Percentiles rank a stretch among this genome's conserved stretches.
phyloP scores from a whole-genome alignment of 2,888 invertebrate genomes.

The Hirtodrosophila trivittata region DNA sequence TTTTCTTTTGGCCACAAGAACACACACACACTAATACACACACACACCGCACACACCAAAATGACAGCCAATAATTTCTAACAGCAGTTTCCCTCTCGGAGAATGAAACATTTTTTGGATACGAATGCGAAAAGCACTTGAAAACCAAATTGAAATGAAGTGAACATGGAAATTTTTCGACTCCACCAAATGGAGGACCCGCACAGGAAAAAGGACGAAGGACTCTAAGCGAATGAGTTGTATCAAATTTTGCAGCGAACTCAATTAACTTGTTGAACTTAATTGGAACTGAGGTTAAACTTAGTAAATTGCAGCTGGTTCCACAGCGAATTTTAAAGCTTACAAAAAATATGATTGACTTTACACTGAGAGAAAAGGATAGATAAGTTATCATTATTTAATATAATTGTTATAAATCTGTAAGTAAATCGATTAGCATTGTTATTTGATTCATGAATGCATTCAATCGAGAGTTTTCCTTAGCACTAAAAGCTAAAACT shows the following conservation, averaged over 20 bases:
- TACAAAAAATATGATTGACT: too few species aligned
- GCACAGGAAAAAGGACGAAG: neutral
- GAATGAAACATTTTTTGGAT: slow-evolving; percentile 32
- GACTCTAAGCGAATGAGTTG: slow-evolving; percentile 4
- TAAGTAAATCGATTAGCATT: too few species aligned
- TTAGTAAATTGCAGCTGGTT: slow-evolving; percentile 1
- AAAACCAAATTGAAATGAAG: slow-evolving; percentile 60
- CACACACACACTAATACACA: neutral
- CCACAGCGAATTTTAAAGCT: neutral
- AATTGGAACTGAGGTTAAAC: slow-evolving; percentile 32
- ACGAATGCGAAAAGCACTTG: slow-evolving; percentile 41
- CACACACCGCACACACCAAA: neutral
- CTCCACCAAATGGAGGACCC: neutral
- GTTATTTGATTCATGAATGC: too few species aligned
- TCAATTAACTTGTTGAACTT: slow-evolving; percentile 57
- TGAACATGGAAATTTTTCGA: slow-evolving; percentile 47
- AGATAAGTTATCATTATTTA: too few species aligned
- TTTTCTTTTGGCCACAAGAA: slow-evolving; percentile 13
- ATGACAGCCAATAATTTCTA: slow-evolving; percentile 47
- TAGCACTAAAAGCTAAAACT: too few species aligned
- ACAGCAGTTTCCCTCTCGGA: slow-evolving; percentile 16
- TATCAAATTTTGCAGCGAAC: slow-evolving; percentile 28
- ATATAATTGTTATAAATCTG: too few species aligned
- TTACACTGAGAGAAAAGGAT: too few species aligned
- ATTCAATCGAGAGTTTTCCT: too few species aligned